Evolutionary conservation across 2,113 vertebrate genomes (phyloP).

Genomic region (Phocoena sinus): DNA sequence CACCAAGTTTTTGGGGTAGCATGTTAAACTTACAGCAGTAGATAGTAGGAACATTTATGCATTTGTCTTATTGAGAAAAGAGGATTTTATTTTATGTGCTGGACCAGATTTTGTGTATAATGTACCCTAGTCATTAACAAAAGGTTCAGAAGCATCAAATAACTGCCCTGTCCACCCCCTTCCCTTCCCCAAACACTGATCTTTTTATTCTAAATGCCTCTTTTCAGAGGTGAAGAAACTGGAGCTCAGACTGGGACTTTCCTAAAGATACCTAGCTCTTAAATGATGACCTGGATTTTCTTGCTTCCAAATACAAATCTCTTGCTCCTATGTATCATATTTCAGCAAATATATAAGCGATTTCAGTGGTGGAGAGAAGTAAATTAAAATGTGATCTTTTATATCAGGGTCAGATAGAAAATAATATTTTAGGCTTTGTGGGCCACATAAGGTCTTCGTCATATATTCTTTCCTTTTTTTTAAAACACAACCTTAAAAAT

Average conservation of each 20-base stretch:
- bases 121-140: neutral
- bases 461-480: neutral
- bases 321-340: neutral
- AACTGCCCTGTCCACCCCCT: neutral
- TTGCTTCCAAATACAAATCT: neutral
- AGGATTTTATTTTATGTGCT: slow-evolving; percentile 9
- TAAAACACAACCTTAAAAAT: neutral
- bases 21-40: neutral
- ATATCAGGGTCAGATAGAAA: neutral
- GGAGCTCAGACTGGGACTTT: neutral
- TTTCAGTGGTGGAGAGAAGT: neutral
- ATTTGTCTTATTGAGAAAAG: neutral
- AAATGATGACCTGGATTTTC: neutral
- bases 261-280: neutral
- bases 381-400: neutral
- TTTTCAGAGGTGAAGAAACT: neutral
- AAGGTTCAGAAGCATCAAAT: neutral
- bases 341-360: neutral
- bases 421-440: neutral
- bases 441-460: neutral
- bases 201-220: neutral
- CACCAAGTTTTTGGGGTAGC: neutral
- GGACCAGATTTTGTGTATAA: neutral
- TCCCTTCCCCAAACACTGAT: neutral
- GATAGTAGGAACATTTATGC: neutral